Evolutionary conservation across 2,797 vertebrate genomes (phyloP), one percentile per base, ranked within the genome.

Genomic region (Tapera naevia): DNA sequence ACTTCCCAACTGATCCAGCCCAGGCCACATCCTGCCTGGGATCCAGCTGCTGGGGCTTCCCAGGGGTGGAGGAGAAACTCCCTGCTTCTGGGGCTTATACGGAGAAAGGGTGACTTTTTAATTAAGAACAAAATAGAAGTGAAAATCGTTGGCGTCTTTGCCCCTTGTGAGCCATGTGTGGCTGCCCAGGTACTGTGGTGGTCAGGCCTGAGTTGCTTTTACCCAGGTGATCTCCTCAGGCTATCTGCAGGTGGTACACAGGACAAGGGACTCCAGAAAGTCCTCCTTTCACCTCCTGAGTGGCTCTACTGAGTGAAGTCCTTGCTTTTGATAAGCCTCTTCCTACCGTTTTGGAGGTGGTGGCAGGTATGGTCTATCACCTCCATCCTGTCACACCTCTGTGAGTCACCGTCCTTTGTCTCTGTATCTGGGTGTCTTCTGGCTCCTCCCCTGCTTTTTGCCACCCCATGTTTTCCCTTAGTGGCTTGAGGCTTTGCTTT

Each of bases 381-480:
- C 64, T 57, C 41, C 5, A 7, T 50, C 53, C 69, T 46, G 54
- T 58, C 56, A 64, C 50, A 46, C 60, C 60, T 61, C 60, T 2
- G 3, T 86, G 87, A 90, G 37, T 93, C 82, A 90, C 48, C 1
- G 3, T 11, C 32, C 41, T 56, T 70, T 65, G 27, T 32, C 28
- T 8, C 32, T 22, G 4, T 35, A 8, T 24, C 54, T 17, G 30
- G 10, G 23, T 70, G 45, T 48, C 57, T 80, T 64, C 43, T 53
- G 67, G 50, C 39, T 70, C 57, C 62, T 64, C 18, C 61, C 43
- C 50, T 56, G 22, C 30, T 32, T 46, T 46, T 74, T 70, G 37
- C 33, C 18, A 3, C 37, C 30, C 54, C 8, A 2, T 1, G 2
- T 6, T 51, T 33, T n/a, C 43, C 50, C 9, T 13, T 17, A 7